A percentile compares a stretch with the other conserved stretches of the same genome.
Evolutionary conservation across 2,888 invertebrate species (phyloP).

Genomic region (Brachynemurus nebulosus): DNA sequence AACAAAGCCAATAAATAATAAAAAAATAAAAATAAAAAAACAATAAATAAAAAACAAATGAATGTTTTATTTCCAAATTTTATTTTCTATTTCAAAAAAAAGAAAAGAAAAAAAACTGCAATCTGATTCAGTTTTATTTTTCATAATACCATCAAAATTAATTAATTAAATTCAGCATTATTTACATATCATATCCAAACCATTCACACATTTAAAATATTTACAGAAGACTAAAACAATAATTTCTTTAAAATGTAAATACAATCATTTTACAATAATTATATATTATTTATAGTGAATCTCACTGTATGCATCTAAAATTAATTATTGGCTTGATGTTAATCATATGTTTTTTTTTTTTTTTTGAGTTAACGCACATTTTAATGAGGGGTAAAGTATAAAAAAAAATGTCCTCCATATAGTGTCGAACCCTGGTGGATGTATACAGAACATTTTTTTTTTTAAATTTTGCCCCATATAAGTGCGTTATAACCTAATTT

Average conservation of each 20-base stretch:
- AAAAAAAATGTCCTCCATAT: no score
- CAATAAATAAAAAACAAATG: slow-evolving; percentile 11
- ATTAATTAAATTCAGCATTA: not conserved
- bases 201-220: slow-evolving; percentile 1
- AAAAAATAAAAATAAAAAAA: slow-evolving; percentile 13
- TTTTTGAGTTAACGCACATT: no score
- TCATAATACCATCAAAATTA: not conserved
- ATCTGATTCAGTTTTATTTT: not conserved
- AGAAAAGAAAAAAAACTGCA: no score
- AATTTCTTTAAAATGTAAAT: not conserved
- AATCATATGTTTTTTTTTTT: no score
- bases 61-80: slow-evolving; percentile 5
- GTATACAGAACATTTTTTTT: no score
- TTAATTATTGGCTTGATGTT: slow-evolving; percentile 1
- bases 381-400: no score
- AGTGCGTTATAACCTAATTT: no score
- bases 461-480: no score
- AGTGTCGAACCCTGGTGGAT: no score
- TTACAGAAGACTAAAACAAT: slow-evolving; percentile 1
- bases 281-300: not conserved
- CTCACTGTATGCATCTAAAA: not conserved
- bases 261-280: slow-evolving; percentile 2
- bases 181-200: slow-evolving; percentile 1
- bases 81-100: slow-evolving; percentile 1
- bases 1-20: slow-evolving; percentile 14